Conservation (phyloP, 2,797 vertebrate species). For the Nasua narica region DNA sequence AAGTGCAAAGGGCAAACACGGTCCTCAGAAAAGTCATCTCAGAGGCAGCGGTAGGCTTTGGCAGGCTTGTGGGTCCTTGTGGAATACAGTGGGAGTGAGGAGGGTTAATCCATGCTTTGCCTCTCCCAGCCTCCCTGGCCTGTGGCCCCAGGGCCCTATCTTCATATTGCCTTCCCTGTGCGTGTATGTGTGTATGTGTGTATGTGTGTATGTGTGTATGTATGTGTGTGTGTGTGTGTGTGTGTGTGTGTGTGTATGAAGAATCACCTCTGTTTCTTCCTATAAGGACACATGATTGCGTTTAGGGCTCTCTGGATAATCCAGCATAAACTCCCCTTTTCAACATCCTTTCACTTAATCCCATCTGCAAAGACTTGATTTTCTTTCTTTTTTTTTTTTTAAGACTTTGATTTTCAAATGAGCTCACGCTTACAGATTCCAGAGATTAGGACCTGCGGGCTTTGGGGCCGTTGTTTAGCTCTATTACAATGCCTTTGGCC, state of each 20-base stretch:
- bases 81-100: neutral
- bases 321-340: neutral
- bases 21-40: neutral
- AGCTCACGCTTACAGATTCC: neutral
- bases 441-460: neutral
- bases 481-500: neutral
- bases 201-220: no score
- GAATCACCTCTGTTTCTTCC: neutral
- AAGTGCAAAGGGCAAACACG: neutral
- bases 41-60: neutral
- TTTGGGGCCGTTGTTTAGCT: neutral
- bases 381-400: no score
- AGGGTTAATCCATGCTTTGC: neutral
- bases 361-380: neutral
- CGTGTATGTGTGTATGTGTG: neutral
- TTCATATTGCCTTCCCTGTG: neutral
- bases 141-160: neutral
- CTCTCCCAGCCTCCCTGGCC: neutral
- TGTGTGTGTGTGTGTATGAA: no score
- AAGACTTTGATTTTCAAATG: no score
- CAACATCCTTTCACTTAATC: neutral
- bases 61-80: neutral
- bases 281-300: neutral
- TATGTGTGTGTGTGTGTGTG: neutral
- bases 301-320: neutral